Evolutionary conservation across 64 coral and sea anemone genomes (phyloP).

Genomic region (Pocillopora verrucosa): DNA sequence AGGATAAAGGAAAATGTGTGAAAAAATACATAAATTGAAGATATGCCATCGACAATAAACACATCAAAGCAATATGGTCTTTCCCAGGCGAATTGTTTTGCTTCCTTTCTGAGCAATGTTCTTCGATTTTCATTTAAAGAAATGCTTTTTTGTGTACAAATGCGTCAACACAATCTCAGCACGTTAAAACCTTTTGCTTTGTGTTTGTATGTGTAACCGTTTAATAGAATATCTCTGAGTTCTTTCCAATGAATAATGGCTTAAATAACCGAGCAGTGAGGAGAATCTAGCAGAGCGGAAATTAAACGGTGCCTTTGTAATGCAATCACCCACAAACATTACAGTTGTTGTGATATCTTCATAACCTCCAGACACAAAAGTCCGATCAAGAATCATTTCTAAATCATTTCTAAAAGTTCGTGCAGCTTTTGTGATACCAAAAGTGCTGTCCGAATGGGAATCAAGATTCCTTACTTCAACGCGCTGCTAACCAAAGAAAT

Average conservation of each 20-base stretch:
- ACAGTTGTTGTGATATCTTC: neutral
- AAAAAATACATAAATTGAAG: neutral
- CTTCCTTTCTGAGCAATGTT: neutral
- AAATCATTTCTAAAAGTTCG: neutral
- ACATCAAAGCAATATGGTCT: neutral
- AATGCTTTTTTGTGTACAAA: neutral
- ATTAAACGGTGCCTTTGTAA: constrained; percentile 5
- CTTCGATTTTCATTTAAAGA: neutral
- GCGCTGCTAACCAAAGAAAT: neutral
- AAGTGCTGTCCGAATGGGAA: neutral
- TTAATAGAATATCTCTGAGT: neutral
- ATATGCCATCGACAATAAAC: neutral
- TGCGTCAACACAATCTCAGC: neutral
- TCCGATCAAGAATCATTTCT: neutral
- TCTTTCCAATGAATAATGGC: neutral
- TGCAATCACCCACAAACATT: neutral
- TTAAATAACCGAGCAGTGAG: neutral
- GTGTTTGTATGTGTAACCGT: neutral
- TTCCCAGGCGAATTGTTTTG: neutral
- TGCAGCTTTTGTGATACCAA: neutral
- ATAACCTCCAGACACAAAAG: neutral
- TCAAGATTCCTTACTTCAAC: neutral
- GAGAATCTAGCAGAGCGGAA: neutral
- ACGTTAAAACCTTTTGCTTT: neutral
- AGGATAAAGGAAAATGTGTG: neutral